Percentiles rank a stretch among this genome's conserved stretches.
Evolutionary conservation across 2,797 vertebrate genomes (phyloP).

Genomic region (Tinamus major): DNA sequence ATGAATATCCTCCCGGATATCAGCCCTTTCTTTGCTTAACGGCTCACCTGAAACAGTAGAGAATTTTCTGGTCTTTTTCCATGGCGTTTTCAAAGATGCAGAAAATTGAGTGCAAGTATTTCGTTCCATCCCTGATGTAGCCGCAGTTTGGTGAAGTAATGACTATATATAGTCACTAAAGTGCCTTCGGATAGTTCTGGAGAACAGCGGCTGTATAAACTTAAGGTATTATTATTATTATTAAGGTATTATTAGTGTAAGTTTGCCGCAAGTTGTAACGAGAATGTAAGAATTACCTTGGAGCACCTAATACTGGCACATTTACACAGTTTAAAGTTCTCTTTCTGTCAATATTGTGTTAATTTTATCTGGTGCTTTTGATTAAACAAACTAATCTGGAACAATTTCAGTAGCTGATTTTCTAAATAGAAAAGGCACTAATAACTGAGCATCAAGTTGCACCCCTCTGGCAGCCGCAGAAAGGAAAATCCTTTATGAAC

Average conservation of each 20-base stretch:
- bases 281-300: conserved; percentile 66
- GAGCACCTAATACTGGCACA: conserved; percentile 41
- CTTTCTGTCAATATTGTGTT: conserved; percentile 61
- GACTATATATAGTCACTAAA: conserved; percentile 78
- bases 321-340: conserved; percentile 47
- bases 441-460: conserved; percentile 56
- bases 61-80: conserved; percentile 40
- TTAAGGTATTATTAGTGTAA: conserved; percentile 76
- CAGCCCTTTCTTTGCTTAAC: conserved; percentile 42
- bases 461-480: conserved; percentile 52
- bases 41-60: conserved; percentile 44
- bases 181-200: conserved; percentile 67
- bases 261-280: conserved; percentile 72
- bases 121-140: conserved; percentile 65
- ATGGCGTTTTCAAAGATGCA: conserved; percentile 51
- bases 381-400: conserved; percentile 77
- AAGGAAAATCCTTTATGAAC: conserved; percentile 73
- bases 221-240: conserved; percentile 80
- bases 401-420: conserved; percentile 58
- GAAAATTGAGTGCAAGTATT: conserved; percentile 46
- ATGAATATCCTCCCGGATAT: conserved; percentile 38
- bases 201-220: conserved; percentile 70
- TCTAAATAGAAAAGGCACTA: conserved; percentile 66
- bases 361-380: conserved; percentile 77
- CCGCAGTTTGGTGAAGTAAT: conserved; percentile 60